Evolutionary conservation across 2,888 invertebrate genomes (phyloP).

Genomic region (Sphaeridia pumilis): DNA sequence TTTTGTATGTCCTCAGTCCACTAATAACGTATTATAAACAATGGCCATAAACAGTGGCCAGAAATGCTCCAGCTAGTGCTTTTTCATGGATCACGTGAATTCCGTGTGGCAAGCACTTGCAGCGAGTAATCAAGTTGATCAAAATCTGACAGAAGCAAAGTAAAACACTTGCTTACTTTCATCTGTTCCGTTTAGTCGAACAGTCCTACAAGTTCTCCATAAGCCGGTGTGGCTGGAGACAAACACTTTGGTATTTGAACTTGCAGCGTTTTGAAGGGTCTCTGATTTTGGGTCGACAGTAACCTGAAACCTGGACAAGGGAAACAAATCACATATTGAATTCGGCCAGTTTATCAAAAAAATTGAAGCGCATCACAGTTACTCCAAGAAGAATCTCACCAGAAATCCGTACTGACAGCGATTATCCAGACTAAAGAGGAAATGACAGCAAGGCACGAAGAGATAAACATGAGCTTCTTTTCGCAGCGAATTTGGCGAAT

Average conservation of each 20-base stretch:
- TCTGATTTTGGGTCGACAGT: neutral
- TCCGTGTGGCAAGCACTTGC: too few relatives aligned
- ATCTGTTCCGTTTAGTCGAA: conserved; percentile 9
- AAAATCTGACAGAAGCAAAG: too few relatives aligned
- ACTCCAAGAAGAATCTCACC: conserved; percentile 42
- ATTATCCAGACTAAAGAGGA: conserved; percentile 58
- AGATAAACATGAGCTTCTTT: conserved; percentile 57
- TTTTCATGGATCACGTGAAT: too few relatives aligned
- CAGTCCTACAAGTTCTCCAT: conserved; percentile 51
- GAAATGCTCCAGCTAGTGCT: too few relatives aligned
- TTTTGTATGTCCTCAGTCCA: neutral
- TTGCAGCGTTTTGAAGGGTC: too few relatives aligned
- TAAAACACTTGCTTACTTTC: conserved; percentile 17
- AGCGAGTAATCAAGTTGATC: too few relatives aligned
- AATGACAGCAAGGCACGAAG: conserved; percentile 54
- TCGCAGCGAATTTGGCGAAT: conserved; percentile 40
- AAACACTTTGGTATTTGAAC: conserved; percentile 40
- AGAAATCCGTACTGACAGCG: conserved; percentile 61
- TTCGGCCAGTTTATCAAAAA: neutral
- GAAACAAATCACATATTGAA: neutral
- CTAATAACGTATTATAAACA: neutral
- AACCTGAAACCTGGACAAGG: conserved; percentile 8
- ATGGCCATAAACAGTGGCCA: neutral
- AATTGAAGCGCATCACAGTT: neutral
- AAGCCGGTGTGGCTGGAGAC: conserved; percentile 58